phyloP scores from a whole-genome alignment of 2,888 invertebrate genomes.

The Trissonchulus sp. region DNA sequence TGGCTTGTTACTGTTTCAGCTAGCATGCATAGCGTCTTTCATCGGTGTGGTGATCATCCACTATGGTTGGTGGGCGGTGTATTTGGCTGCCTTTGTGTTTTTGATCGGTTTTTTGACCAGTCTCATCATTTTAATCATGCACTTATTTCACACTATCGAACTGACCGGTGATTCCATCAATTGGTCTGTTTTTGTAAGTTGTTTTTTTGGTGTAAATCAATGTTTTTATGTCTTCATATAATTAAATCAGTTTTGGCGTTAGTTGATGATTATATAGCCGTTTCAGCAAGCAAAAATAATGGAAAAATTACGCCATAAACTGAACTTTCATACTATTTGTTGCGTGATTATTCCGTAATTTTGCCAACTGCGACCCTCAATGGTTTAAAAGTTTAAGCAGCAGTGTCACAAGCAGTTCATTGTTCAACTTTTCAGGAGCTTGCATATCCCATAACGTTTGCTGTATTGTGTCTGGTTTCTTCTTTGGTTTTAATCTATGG shows the following conservation, averaged over 20 bases:
- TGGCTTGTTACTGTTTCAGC: too few species aligned
- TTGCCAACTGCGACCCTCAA: background rate
- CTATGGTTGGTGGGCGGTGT: conserved; percentile 20
- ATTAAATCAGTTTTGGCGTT: background rate
- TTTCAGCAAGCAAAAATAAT: too few species aligned
- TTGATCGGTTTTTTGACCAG: conserved; percentile 4
- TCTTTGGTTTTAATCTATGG: background rate
- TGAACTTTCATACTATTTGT: background rate
- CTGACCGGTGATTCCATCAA: conserved; percentile 24
- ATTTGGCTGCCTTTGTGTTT: background rate
- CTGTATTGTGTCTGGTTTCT: background rate
- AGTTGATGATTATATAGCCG: background rate
- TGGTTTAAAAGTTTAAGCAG: background rate
- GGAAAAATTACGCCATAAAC: background rate
- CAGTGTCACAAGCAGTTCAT: too few species aligned
- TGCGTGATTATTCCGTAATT: too few species aligned
- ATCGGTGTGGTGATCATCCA: conserved; percentile 17
- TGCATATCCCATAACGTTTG: background rate
- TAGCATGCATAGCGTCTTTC: conserved; percentile 20
- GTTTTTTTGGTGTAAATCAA: background rate
- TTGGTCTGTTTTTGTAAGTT: conserved; percentile 24
- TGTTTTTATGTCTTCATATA: background rate
- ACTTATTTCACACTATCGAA: conserved; percentile 22
- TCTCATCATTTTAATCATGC: conserved; percentile 13
- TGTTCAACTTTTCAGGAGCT: background rate